Percentiles rank a stretch among this genome's conserved stretches.
Evolutionary conservation across 2,113 vertebrate genomes (phyloP).

Genomic region (Albula goreensis): DNA sequence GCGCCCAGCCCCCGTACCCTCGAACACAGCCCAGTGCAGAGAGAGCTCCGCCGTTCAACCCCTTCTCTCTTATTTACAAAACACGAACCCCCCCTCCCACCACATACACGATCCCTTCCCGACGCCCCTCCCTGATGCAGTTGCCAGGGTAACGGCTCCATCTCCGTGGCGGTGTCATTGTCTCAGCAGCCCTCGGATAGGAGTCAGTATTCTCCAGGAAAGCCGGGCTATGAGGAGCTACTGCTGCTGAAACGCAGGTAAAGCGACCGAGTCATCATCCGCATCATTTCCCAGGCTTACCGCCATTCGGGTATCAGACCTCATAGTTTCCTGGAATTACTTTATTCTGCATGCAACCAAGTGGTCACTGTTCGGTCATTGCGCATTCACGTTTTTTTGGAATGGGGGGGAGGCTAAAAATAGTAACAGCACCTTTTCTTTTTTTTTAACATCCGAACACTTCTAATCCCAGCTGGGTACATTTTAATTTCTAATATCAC

Average conservation of each 20-base stretch:
- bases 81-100: background rate
- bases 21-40: background rate
- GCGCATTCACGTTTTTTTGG: background rate
- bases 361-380: background rate
- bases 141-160: constrained; percentile 22
- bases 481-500: background rate
- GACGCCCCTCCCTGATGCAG: background rate
- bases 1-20: too few relatives aligned
- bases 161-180: constrained; percentile 21
- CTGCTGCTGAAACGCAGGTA: constrained; percentile 27
- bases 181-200: constrained; percentile 6
- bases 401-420: background rate
- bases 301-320: background rate
- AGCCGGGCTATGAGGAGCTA: constrained; percentile 15
- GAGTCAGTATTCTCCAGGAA: background rate
- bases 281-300: background rate
- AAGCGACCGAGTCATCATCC: background rate
- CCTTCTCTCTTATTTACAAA: background rate
- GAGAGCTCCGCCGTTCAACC: background rate
- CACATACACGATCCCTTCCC: too few relatives aligned
- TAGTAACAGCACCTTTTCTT: background rate
- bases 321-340: background rate
- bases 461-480: background rate
- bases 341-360: background rate
- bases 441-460: background rate